Conservation (phyloP, 64 coral and sea anemone species). For the Pachyseris speciosa region DNA sequence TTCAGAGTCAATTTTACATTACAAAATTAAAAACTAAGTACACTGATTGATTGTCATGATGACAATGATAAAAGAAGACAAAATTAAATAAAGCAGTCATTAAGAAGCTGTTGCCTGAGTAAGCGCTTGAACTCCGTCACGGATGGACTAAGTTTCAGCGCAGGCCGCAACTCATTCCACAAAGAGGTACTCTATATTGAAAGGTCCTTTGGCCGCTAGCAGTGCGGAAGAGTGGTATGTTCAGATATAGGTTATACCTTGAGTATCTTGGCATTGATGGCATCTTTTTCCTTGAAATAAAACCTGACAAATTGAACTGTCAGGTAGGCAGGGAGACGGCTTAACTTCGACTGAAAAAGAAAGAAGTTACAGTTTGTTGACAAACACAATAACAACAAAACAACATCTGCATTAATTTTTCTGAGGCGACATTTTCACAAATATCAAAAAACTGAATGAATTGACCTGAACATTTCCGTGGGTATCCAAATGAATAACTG, state of each 20-base stretch:
- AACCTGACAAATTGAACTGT: slow-evolving; percentile 95
- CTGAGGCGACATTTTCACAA: not conserved
- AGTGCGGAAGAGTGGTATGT: too few relatives aligned
- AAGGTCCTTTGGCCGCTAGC: too few relatives aligned
- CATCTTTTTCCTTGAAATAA: slow-evolving; percentile 99
- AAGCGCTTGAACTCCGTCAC: too few relatives aligned
- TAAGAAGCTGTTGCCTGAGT: too few relatives aligned
- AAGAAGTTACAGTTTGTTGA: not conserved
- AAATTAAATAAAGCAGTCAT: too few relatives aligned
- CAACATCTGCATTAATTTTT: not conserved
- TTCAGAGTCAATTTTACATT: too few relatives aligned
- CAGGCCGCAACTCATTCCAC: too few relatives aligned
- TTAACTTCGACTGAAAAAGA: slow-evolving; percentile 75
- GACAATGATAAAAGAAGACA: not conserved
- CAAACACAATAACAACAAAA: not conserved
- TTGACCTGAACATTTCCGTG: not conserved
- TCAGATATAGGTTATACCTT: slow-evolving; percentile 63
- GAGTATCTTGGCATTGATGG: slow-evolving; percentile 95
- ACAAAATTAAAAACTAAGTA: too few relatives aligned
- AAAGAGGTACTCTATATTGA: too few relatives aligned
- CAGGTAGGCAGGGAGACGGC: slow-evolving; percentile 86
- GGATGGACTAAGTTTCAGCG: too few relatives aligned
- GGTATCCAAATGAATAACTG: too few relatives aligned
- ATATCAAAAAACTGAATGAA: not conserved
- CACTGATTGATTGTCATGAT: too few relatives aligned